Conservation (phyloP, 1,140 invertebrate genomes). For the Aleiodes sp. region DNA sequence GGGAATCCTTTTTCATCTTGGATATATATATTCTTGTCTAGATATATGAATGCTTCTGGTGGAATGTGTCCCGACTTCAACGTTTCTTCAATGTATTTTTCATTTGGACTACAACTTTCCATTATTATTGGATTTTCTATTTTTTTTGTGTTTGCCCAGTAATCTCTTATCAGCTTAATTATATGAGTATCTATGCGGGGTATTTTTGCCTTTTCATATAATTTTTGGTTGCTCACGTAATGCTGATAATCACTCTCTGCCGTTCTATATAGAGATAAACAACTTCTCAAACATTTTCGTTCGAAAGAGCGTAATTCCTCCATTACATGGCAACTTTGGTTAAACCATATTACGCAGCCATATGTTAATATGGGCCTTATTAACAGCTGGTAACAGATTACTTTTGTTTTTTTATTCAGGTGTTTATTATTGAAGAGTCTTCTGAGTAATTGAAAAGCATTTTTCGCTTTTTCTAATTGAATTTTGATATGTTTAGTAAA, state of each 20-base stretch:
- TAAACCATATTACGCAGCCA: slow-evolving; percentile 34
- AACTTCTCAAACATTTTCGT: slow-evolving; percentile 37
- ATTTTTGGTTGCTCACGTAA: slow-evolving; percentile 10
- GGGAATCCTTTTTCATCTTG: background rate
- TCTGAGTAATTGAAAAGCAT: slow-evolving; percentile 2
- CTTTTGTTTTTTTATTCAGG: slow-evolving; percentile 9
- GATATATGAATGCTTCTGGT: background rate
- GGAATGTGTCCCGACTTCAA: background rate
- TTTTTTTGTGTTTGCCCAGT: slow-evolving; percentile 19
- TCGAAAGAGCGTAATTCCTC: slow-evolving; percentile 32
- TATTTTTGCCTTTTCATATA: slow-evolving; percentile 27
- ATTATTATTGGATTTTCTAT: background rate
- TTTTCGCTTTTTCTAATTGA: slow-evolving; percentile 25
- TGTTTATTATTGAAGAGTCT: slow-evolving; percentile 25
- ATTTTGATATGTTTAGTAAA: slow-evolving; percentile 14
- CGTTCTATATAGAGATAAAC: slow-evolving; percentile 12
- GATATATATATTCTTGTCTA: background rate
- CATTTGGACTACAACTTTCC: background rate
- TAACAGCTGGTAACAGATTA: slow-evolving; percentile 20
- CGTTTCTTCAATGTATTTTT: background rate
- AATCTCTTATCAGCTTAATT: slow-evolving; percentile 29
- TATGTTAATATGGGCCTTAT: slow-evolving; percentile 40
- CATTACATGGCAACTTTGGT: background rate
- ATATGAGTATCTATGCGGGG: slow-evolving; percentile 28
- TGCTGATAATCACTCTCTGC: background rate